Conservation (phyloP, 2,888 invertebrate genomes). For the Andrena dorsata region DNA sequence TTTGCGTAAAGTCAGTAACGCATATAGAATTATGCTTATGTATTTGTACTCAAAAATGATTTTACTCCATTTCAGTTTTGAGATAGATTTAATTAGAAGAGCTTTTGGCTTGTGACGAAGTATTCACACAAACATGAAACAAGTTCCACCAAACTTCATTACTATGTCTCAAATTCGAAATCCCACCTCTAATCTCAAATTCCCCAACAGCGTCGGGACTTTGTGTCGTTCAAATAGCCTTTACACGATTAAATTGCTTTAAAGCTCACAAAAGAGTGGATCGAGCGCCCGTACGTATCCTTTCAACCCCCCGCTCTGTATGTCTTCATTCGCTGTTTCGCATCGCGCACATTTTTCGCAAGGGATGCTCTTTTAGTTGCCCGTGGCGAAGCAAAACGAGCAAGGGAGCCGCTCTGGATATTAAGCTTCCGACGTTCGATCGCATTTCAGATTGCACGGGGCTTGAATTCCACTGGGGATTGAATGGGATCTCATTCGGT, state of each 20-base stretch:
- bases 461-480: slow-evolving; percentile 73
- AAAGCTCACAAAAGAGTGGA: slow-evolving; percentile 19
- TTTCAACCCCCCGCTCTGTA: neutral
- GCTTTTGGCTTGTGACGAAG: too few species aligned
- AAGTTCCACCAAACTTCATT: too few species aligned
- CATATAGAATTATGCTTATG: too few species aligned
- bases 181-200: too few species aligned
- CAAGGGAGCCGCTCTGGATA: slow-evolving; percentile 58
- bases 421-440: slow-evolving; percentile 74
- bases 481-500: slow-evolving; percentile 74
- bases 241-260: slow-evolving; percentile 23
- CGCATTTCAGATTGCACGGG: slow-evolving; percentile 75
- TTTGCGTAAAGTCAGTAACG: too few species aligned
- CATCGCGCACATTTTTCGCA: slow-evolving; percentile 41
- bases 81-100: too few species aligned
- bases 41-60: too few species aligned
- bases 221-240: too few species aligned
- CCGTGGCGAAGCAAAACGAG: slow-evolving; percentile 42
- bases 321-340: neutral
- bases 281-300: slow-evolving; percentile 4
- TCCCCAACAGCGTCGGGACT: too few species aligned
- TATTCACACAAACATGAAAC: too few species aligned
- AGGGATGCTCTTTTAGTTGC: slow-evolving; percentile 41
- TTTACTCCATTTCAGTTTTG: too few species aligned
- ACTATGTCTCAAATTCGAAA: too few species aligned